Evolutionary conservation across 2,888 invertebrate genomes (phyloP), one percentile per base, ranked within the genome.

Genomic region (Mythimna lalbum): DNA sequence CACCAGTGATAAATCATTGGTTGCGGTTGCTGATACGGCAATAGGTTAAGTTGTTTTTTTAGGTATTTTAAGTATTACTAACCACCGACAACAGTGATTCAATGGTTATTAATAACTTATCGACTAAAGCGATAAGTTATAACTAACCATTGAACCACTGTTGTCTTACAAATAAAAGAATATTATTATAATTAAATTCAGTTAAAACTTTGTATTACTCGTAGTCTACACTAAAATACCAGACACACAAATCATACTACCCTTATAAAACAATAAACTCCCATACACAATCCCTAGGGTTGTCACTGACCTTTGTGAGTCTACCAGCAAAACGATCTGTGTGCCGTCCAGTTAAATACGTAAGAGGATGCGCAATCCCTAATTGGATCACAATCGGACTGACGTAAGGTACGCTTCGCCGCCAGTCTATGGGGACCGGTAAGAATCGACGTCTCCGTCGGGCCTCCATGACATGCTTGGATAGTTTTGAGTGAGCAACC

Each of bases 341-440:
- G 91, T 92, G 90, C 92, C 90, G 90, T 91, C 91, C 93, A 92
- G 92, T 94, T 94, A 93, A 92, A 91, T 93, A 92, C 90, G 90
- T 92, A 93, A 94, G 90, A 92, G 93, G 92, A 91, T 93, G 92
- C 92, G 92, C 91, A 91, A 90, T 89, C 89, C 90, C 91, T 95
- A 95, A 95, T 95, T 93, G 94, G 93, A 94, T 95, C 93, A 94
- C 93, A 94, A 94, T 94, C 90, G 91, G 88, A 89, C 88, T 89
- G 90, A 93, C 91, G 92, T 91, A 90, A 90, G 90, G 89, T 87
- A 91, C 89, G 90, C 91, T 91, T 88, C 90, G 84, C 76, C 83
- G 85, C 86, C 86, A 71, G 81, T 84, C 90, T 88, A 79, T 84
- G 73, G 91, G 91, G 90, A 88, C 80, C 80, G 80, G 80, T 84